Base-by-base conservation (phyloP, 2,113 vertebrate species). In the Poeciliopsis retropinna region DNA sequence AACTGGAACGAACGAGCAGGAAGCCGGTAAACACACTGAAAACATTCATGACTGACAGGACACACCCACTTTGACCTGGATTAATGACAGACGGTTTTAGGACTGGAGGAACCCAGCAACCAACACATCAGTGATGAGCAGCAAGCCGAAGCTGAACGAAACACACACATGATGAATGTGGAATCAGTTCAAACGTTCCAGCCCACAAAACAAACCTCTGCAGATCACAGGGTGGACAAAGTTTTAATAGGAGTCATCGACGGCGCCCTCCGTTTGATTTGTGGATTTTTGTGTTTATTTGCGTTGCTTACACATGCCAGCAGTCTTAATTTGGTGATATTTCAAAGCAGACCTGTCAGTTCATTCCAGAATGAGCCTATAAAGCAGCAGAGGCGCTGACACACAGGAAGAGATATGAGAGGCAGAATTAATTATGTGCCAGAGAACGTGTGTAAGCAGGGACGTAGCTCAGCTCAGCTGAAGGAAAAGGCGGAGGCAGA, bases 261-360 rank as follows among this genome's bases (percentile, higher is more conserved):
- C 73, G 25, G 17, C 54, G 22, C 65, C 64, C 61, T 70, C 44
- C 19, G 15, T 44, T 62, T 84, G 82, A 90, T 90, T 83, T 80
- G 87, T 85, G 72, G 67, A 32, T 84, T 75, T 84, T 37, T 57
- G 73, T 82, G 75, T 76, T 68, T 75, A 84, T 91, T 87, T 81
- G 72, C 14, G 27, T 89, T 88, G 89, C 91, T 93, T 92, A 91
- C 87, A 91, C 87, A 82, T 88, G 83, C 77, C 91, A 75, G 72
- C 66, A 37, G 71, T 91, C 86, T 90, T 91, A 91, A 91, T 92
- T 88, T 89, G 87, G 83, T 75, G 81, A 93, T 92, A 91, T 89
- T 85, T 92, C 84, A 88, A 72, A 68, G 74, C 30, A n/a, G 72
- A 85, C 70, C 77, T 90, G 92, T 92, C 91, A 91, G 76, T 88